These are phyloP conservation scores for Grammomys dolichurus DNA, from an alignment of 2,113 vertebrate genomes.

Conservation along the genomic window DNA sequence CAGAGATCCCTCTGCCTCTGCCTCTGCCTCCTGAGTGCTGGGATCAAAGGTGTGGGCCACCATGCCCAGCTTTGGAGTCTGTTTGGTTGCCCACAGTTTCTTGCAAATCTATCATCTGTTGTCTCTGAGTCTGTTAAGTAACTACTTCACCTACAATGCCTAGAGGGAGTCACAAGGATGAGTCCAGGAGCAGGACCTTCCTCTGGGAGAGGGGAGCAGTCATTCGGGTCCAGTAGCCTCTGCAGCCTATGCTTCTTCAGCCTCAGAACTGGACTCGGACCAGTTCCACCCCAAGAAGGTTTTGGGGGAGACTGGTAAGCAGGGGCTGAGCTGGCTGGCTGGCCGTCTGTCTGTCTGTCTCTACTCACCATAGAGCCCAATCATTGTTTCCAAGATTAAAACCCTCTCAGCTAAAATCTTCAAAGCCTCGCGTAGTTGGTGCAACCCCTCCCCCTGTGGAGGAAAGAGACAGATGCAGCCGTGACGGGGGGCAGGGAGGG, in stretches of 20 bases:
- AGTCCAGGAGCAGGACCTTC: not conserved
- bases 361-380: constrained; percentile 99
- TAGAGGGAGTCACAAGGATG: not conserved
- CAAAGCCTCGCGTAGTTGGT: constrained; percentile 99
- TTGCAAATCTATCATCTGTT: constrained; percentile 35
- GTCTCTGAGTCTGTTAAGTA: not conserved
- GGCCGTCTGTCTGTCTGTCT: constrained; percentile 82
- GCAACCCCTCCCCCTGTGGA: constrained; percentile 99
- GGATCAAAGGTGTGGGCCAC: not conserved
- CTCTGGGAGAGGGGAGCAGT: not conserved
- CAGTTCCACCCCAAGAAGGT: constrained; percentile 28
- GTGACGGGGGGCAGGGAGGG: constrained; percentile 89
- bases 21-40: not conserved
- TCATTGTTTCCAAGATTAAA: constrained; percentile 99
- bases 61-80: not conserved
- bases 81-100: not conserved
- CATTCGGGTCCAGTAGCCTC: not conserved
- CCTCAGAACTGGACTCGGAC: constrained; percentile 30
- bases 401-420: constrained; percentile 99
- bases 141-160: not conserved
- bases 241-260: constrained; percentile 39
- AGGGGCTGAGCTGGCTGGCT: constrained; percentile 71
- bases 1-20: not conserved
- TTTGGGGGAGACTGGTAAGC: constrained; percentile 56
- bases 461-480: constrained; percentile 98